A percentile compares a stretch with the other conserved stretches of the same genome.
These are phyloP conservation scores for Cephus cinctus DNA, from an alignment of 1,140 invertebrate genomes.

Conservation along the genomic window DNA sequence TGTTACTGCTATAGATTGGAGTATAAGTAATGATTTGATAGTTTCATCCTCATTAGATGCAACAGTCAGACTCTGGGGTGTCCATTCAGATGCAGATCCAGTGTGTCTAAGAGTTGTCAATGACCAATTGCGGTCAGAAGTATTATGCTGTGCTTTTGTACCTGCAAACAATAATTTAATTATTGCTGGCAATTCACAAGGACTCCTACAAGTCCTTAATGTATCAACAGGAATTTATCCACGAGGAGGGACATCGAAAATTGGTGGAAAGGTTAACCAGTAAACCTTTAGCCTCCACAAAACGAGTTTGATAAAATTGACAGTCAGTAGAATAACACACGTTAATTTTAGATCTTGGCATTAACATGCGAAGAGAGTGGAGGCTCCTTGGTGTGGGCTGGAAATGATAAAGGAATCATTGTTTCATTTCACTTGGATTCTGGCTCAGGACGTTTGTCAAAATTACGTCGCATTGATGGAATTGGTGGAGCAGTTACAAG, in stretches of 20 bases:
- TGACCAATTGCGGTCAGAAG: constrained; percentile 64
- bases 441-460: constrained; percentile 69
- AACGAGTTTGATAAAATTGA: constrained; percentile 5
- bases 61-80: constrained; percentile 75
- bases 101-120: constrained; percentile 66
- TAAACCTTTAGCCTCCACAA: no score
- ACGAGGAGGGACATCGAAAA: constrained; percentile 70
- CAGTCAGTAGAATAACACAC: neutral
- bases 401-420: constrained; percentile 73
- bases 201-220: constrained; percentile 78
- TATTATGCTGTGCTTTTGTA: constrained; percentile 79
- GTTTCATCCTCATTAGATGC: constrained; percentile 77
- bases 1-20: constrained; percentile 84
- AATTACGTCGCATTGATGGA: constrained; percentile 64
- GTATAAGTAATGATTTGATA: constrained; percentile 80
- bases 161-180: constrained; percentile 88
- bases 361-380: constrained; percentile 77
- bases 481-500: constrained; percentile 70
- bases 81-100: constrained; percentile 36
- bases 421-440: constrained; percentile 59
- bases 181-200: constrained; percentile 76
- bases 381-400: constrained; percentile 72
- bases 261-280: constrained; percentile 72
- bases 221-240: constrained; percentile 84
- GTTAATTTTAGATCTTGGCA: constrained; percentile 54